Evolutionary conservation across 2,113 vertebrate genomes (phyloP).

Genomic region (Strix aluco): DNA sequence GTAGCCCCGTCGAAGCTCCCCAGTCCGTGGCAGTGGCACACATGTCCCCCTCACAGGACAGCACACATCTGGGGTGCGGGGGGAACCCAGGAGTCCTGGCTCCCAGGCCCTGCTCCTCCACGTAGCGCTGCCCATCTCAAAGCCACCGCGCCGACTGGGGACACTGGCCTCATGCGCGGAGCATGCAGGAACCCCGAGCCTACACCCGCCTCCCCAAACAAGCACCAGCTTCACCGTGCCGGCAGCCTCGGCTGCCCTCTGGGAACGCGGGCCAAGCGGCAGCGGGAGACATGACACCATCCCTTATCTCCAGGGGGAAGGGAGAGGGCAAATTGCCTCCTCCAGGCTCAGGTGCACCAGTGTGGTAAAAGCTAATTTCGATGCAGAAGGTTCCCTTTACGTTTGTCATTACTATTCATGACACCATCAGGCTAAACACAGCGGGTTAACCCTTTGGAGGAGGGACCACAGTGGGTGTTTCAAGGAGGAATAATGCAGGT

Average conservation of each 20-base stretch:
- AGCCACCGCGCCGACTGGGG: rapidly evolving
- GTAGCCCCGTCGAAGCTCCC: not conserved
- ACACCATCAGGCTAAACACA: constrained; percentile 12
- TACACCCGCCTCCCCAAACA: not conserved
- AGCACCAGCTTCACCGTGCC: not conserved
- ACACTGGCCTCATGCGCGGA: rapidly evolving
- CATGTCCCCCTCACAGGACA: not conserved
- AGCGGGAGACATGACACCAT: constrained; percentile 32
- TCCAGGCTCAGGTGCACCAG: constrained; percentile 70
- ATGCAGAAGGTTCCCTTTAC: constrained; percentile 54
- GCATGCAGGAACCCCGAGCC: not conserved
- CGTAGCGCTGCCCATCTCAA: not conserved
- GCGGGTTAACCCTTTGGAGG: constrained; percentile 46
- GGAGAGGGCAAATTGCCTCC: constrained; percentile 26
- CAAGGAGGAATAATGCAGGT: not conserved
- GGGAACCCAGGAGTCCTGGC: not conserved
- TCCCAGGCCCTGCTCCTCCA: not conserved
- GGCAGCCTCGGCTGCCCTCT: not conserved
- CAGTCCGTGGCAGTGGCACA: not conserved
- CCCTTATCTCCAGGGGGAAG: not conserved
- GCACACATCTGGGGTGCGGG: not conserved
- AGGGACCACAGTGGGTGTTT: not conserved
- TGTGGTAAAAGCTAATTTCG: constrained; percentile 57
- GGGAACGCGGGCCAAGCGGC: not conserved
- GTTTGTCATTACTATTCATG: constrained; percentile 63